Evolutionary conservation across 2,113 vertebrate species (phyloP), one percentile per base, ranked within the genome.

Genomic region (Leucosticte australis): DNA sequence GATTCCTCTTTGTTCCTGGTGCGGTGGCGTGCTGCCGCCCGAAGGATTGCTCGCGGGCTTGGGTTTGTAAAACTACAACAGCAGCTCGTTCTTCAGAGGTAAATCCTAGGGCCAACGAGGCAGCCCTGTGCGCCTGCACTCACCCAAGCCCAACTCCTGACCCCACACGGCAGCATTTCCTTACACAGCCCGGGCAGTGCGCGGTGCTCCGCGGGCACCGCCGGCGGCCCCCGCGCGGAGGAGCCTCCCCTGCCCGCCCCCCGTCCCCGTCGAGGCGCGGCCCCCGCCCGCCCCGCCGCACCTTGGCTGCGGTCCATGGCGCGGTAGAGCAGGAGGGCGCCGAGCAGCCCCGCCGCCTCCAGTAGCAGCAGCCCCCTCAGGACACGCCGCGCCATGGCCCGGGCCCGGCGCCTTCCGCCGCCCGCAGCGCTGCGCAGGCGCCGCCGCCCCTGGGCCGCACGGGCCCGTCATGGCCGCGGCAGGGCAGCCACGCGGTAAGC

Each of bases 281-380:
- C 4, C 39, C n/a, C 24, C n/a, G 65, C n/a, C n/a, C 13, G 46
- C 23, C 70, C 37, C 52, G 33, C 22, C 75, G 52, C 81, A 91
- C 95, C 95, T 94, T 44, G 92, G 83, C 87, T 96, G 62, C 76
- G 41, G 42, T 94, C 92, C 95, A 96, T 92, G 60, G 92, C 90
- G 56, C 92, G 90, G 87, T 91, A 96, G 20, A 96, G 95, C 84
- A 96, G 76, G 9, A 94, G 46, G 6, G 67, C 92, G 3, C 93
- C 91, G 20, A 80, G 44, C 73, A 95, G 33, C 60, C 69, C 91
- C 27, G 70, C 89, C 37, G 46, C 33, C 59, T 92, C 85, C 84
- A 94, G 71, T 62, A 91, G 52, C 62, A 94, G 15, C 47, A 96
- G 5, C 5, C 35, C 81, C 42, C 0, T 20, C 15, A 59, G 5